Percentiles rank a stretch among this genome's conserved stretches.
phyloP scores from a whole-genome alignment of 2,888 invertebrate genomes.

The Lutraria lutraria region DNA sequence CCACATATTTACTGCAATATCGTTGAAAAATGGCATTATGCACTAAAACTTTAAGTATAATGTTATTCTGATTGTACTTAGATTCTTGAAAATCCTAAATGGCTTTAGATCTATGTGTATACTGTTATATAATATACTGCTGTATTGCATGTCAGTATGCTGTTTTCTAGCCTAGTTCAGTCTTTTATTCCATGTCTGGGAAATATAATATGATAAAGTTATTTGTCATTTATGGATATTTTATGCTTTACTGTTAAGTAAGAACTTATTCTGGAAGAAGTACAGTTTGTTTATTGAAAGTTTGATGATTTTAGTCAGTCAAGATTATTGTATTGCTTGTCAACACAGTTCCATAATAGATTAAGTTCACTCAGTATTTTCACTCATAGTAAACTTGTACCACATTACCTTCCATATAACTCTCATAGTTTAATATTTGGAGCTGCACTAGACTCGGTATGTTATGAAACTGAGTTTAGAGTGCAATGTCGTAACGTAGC shows the following conservation, averaged over 20 bases:
- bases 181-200: slow-evolving; percentile 2
- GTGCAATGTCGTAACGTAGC: too few species aligned
- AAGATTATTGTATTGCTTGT: background rate
- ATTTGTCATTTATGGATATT: background rate
- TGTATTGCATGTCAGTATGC: background rate
- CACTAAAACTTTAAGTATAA: too few species aligned
- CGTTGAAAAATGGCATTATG: background rate
- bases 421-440: background rate
- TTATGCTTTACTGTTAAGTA: background rate
- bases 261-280: background rate
- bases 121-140: background rate
- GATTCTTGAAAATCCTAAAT: background rate
- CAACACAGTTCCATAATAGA: background rate
- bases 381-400: background rate
- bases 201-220: background rate
- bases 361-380: background rate
- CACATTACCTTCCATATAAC: background rate
- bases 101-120: background rate
- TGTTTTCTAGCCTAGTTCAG: background rate
- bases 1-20: background rate
- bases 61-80: too few species aligned
- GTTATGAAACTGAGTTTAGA: too few species aligned
- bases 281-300: background rate
- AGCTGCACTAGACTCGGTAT: too few species aligned
- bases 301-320: background rate